Percentiles rank a stretch among this genome's conserved stretches.
Conservation (phyloP, 2,888 invertebrate species). For the Schizaphis graminum region DNA sequence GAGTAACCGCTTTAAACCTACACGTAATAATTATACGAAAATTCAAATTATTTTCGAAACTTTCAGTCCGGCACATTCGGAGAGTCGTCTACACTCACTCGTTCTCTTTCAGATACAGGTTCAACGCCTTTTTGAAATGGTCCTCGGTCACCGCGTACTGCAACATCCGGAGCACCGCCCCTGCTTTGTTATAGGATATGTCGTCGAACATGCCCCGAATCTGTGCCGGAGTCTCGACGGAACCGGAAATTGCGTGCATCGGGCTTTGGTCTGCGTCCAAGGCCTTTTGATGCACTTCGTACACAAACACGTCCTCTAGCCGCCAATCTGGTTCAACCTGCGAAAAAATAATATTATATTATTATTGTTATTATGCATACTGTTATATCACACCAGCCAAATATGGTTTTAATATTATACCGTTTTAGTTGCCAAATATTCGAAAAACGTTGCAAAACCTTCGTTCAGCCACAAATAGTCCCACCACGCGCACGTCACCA, state of each 20-base stretch:
- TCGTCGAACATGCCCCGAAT: slow-evolving; percentile 77
- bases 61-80: not conserved
- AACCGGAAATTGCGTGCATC: slow-evolving; percentile 76
- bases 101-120: slow-evolving; percentile 71
- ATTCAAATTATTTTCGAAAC: not conserved
- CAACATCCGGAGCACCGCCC: slow-evolving; percentile 79
- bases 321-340: slow-evolving; percentile 68
- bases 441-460: slow-evolving; percentile 66
- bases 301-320: slow-evolving; percentile 68
- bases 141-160: slow-evolving; percentile 75
- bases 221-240: slow-evolving; percentile 75
- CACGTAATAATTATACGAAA: not conserved
- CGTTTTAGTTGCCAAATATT: slow-evolving; percentile 64
- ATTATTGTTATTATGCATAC: not conserved
- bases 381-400: not conserved
- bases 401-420: slow-evolving; percentile 27
- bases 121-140: slow-evolving; percentile 74
- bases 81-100: not conserved
- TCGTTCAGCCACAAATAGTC: slow-evolving; percentile 67
- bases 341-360: not conserved
- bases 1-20: slow-evolving; percentile 57
- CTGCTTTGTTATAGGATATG: slow-evolving; percentile 80
- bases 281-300: slow-evolving; percentile 71
- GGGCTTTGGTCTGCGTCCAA: slow-evolving; percentile 76
- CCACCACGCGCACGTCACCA: slow-evolving; percentile 78